A percentile compares a stretch with the other conserved stretches of the same genome.
These are phyloP conservation scores for Ornithoptera alexandrae DNA, from an alignment of 2,888 invertebrate genomes.

Conservation along the genomic window DNA sequence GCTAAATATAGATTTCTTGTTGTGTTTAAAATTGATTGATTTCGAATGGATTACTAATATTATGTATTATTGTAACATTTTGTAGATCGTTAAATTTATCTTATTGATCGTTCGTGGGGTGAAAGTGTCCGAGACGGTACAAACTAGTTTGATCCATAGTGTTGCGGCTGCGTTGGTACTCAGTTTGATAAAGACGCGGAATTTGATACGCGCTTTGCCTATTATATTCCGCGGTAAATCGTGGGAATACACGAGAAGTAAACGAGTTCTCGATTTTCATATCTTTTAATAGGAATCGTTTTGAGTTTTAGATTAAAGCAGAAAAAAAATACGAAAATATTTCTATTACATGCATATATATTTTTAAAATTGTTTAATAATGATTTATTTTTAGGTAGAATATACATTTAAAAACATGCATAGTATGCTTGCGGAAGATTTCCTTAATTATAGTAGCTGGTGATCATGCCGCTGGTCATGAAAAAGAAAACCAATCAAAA, in stretches of 20 bases:
- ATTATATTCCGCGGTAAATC: conserved; percentile 30
- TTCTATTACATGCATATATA: no score
- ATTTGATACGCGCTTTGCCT: conserved; percentile 32
- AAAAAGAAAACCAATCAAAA: conserved; percentile 79
- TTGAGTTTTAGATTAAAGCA: conserved; percentile 10
- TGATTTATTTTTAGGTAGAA: no score
- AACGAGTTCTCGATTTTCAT: conserved; percentile 27
- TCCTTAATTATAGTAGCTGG: conserved; percentile 35
- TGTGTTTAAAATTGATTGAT: background rate
- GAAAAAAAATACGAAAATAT: no score
- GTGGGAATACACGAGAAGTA: conserved; percentile 26
- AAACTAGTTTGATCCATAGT: conserved; percentile 39
- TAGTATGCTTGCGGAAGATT: background rate
- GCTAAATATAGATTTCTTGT: no score
- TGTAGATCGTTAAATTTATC: conserved; percentile 40
- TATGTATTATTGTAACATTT: conserved; percentile 32
- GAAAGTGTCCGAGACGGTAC: conserved; percentile 48
- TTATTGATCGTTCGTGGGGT: conserved; percentile 40
- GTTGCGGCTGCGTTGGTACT: conserved; percentile 22
- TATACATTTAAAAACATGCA: background rate
- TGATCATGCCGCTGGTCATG: conserved; percentile 61
- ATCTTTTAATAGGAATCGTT: conserved; percentile 12
- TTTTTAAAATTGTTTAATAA: no score
- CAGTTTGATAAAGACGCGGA: conserved; percentile 28
- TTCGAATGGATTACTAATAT: conserved; percentile 27